These are phyloP conservation scores for Lucilia cuprina DNA, from an alignment of 1,140 invertebrate species.

Conservation along the genomic window DNA sequence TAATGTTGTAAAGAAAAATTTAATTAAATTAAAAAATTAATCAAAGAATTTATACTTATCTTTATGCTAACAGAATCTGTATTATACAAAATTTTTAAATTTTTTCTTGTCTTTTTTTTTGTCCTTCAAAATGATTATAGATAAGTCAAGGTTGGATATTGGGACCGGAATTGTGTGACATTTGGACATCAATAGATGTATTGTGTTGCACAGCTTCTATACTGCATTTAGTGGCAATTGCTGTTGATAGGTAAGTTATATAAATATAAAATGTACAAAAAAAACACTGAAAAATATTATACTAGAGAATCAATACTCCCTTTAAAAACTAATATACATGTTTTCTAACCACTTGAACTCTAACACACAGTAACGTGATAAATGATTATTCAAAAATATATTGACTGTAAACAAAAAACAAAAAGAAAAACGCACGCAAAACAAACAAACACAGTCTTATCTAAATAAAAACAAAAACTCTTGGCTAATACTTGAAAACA, in stretches of 20 bases:
- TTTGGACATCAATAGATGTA: slow-evolving; percentile 93
- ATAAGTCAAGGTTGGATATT: slow-evolving; percentile 78
- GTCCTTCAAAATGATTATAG: slow-evolving; percentile 46
- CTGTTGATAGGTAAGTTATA: slow-evolving; percentile 74
- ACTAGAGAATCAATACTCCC: too few relatives aligned
- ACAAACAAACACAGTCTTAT: not conserved
- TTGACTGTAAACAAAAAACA: not conserved
- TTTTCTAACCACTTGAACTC: not conserved
- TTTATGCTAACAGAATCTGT: too few relatives aligned
- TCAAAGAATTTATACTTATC: too few relatives aligned
- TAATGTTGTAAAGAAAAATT: too few relatives aligned
- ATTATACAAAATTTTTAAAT: too few relatives aligned
- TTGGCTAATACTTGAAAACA: too few relatives aligned
- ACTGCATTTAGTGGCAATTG: slow-evolving; percentile 91
- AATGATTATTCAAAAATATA: not conserved
- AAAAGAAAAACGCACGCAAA: too few relatives aligned
- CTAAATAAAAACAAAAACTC: not conserved
- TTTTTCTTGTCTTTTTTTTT: not conserved
- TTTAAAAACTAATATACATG: too few relatives aligned
- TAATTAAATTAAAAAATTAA: too few relatives aligned
- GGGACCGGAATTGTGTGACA: slow-evolving; percentile 86
- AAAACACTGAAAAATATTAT: too few relatives aligned
- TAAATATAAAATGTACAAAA: too few relatives aligned
- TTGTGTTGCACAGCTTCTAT: slow-evolving; percentile 95
- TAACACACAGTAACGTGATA: not conserved